A percentile compares a stretch with the other conserved stretches of the same genome.
Evolutionary conservation across 30 jellyfish, hydroid and myxozoan species (phyloP).

Genomic region (Turritopsis rubra): DNA sequence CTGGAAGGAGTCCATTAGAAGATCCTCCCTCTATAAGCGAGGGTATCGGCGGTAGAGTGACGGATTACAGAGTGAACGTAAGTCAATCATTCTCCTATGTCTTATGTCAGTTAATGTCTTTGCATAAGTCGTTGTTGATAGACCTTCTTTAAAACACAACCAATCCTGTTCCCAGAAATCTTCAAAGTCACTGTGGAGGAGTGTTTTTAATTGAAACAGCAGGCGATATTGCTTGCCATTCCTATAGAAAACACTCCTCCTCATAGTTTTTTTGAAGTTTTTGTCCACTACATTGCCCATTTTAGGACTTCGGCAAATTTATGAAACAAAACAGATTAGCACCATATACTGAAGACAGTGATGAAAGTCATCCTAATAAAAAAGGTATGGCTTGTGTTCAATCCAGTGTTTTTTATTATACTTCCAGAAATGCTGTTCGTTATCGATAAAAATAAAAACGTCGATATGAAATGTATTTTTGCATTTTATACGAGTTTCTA

Average conservation of each 20-base stretch:
- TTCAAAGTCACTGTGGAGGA: background rate
- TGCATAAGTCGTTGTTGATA: no score
- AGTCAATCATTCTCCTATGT: no score
- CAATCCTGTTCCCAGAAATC: background rate
- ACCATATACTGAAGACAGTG: slow-evolving; percentile 39
- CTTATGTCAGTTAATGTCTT: no score
- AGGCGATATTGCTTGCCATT: background rate
- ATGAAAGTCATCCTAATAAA: slow-evolving; percentile 31
- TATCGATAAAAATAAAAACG: no score
- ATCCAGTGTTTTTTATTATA: no score
- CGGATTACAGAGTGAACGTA: slow-evolving; percentile 86
- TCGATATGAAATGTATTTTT: no score
- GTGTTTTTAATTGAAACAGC: no score
- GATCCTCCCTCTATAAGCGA: slow-evolving; percentile 97
- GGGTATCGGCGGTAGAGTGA: slow-evolving; percentile 96
- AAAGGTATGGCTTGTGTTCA: slow-evolving; percentile 42
- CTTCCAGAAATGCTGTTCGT: no score
- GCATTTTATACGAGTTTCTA: no score
- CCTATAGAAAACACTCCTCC: background rate
- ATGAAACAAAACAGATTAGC: slow-evolving; percentile 95
- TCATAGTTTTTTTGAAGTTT: background rate
- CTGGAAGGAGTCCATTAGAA: slow-evolving; percentile 90
- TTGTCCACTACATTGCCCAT: background rate
- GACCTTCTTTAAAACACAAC: no score
- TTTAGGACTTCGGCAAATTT: slow-evolving; percentile 79